Conservation (phyloP, 1,140 invertebrate genomes). For the Stegodyphus mimosarum region DNA sequence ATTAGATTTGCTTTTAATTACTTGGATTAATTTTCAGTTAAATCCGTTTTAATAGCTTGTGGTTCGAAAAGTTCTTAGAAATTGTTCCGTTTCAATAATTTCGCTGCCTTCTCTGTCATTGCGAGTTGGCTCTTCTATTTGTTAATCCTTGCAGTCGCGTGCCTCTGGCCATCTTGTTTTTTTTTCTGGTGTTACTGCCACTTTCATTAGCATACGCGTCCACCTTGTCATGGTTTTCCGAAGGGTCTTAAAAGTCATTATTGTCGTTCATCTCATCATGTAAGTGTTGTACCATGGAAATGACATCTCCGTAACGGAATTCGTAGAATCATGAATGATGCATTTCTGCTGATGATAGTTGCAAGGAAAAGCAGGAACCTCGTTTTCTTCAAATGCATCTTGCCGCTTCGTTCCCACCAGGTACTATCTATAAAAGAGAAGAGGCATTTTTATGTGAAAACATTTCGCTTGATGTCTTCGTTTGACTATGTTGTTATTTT, state of each 20-base stretch:
- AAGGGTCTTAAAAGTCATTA: constrained; percentile 13
- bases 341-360: not conserved
- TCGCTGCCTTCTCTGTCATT: too few relatives aligned
- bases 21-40: too few relatives aligned
- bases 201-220: too few relatives aligned
- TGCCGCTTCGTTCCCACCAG: not conserved
- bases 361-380: not conserved
- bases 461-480: not conserved
- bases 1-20: too few relatives aligned
- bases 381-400: not conserved
- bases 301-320: constrained; percentile 9
- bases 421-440: not conserved
- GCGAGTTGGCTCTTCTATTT: too few relatives aligned
- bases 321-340: constrained; percentile 21
- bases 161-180: too few relatives aligned
- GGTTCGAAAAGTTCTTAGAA: too few relatives aligned
- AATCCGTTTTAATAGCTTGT: too few relatives aligned
- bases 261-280: not conserved
- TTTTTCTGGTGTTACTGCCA: too few relatives aligned
- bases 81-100: too few relatives aligned
- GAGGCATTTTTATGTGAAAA: constrained; percentile 17
- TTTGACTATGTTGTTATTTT: not conserved
- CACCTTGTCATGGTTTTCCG: too few relatives aligned
- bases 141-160: too few relatives aligned
- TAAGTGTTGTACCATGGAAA: not conserved